Base-by-base conservation (phyloP, 92 coral and sea anemone genomes). In the Porites cylindrica region DNA sequence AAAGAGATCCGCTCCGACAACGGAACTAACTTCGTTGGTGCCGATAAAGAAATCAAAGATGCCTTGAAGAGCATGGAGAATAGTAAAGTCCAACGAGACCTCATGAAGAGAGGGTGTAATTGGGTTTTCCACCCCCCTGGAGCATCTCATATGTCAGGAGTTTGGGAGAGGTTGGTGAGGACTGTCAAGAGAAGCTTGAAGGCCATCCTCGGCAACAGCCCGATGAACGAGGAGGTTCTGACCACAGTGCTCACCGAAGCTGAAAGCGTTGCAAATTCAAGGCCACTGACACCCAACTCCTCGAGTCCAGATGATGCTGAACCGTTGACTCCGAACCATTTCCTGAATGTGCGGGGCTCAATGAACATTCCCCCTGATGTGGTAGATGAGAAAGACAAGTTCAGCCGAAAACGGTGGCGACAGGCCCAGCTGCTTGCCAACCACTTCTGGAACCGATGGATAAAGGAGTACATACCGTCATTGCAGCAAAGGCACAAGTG, bases 121-220 rank as follows among this genome's bases (percentile, higher is more conserved):
- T 92, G 95, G 92, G 82, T 76, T 19, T 92, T 92, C 67, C 90
- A 92, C 84, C 91, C 91, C 17, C 92, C 93, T 23, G 89, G 87
- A 76, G 93, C 95, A 8, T 84, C 91, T 14, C 93, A 92, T 82
- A 85, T 90, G 93, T 89, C 91, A 4, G 91, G 91, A 23, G 95
- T 89, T 10, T 92, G 95, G 95, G 95, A 92, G 78, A 78, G 95
- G 70, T 58, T 92, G 14, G 93, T 92, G 0, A 73, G 90, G 72
- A 60, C 86, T 8, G 91, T 89, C 4, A 92, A 89, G 78, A 76
- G 93, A 77, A 89, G 92, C 70, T 66, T 92, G 53, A 89, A 89
- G 66, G 91, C 91, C n/a, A 89, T 89, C 59, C 63, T 85, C 3
- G 87, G 91, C 10, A 81, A 92, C n/a, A 83, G 89, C 21, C 20